Conservation (phyloP, 2,888 invertebrate species). For the Hyposoter dolosus region DNA sequence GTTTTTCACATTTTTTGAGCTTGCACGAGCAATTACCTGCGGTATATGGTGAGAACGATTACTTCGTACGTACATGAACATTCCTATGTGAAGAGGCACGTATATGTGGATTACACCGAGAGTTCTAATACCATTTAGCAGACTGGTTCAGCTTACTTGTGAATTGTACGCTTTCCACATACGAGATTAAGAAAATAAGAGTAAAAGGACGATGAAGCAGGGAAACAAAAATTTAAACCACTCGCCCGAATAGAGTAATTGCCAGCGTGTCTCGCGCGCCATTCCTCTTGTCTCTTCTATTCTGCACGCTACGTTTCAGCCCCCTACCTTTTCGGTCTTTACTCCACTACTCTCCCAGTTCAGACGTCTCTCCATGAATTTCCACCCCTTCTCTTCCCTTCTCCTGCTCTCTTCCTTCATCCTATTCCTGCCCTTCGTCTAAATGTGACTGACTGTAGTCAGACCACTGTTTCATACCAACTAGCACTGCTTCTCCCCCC, state of each 20-base stretch:
- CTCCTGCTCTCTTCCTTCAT: background rate
- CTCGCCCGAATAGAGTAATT: constrained; percentile 68
- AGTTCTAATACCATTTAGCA: constrained; percentile 4
- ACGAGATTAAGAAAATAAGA: constrained; percentile 21
- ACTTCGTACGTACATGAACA: constrained; percentile 29
- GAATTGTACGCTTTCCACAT: constrained; percentile 2
- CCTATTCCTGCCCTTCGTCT: background rate
- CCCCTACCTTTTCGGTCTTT: constrained; percentile 4
- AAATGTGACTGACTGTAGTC: constrained; percentile 48
- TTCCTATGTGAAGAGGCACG: background rate
- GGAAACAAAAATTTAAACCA: constrained; percentile 68
- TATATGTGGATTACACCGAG: constrained; percentile 9
- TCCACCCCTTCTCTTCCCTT: background rate
- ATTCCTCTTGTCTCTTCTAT: constrained; percentile 24
- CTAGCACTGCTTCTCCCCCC: constrained; percentile 42
- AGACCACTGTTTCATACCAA: constrained; percentile 29
- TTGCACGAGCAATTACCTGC: constrained; percentile 45
- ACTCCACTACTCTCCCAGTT: constrained; percentile 29
- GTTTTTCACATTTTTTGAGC: constrained; percentile 13
- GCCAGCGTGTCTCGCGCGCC: constrained; percentile 61
- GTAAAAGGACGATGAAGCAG: constrained; percentile 22
- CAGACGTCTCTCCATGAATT: constrained; percentile 52
- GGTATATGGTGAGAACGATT: constrained; percentile 43
- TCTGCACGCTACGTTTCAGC: constrained; percentile 35
- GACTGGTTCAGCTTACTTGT: constrained; percentile 7